phyloP scores from a whole-genome alignment of 2,888 invertebrate genomes.

The Philopedon plagiatum region DNA sequence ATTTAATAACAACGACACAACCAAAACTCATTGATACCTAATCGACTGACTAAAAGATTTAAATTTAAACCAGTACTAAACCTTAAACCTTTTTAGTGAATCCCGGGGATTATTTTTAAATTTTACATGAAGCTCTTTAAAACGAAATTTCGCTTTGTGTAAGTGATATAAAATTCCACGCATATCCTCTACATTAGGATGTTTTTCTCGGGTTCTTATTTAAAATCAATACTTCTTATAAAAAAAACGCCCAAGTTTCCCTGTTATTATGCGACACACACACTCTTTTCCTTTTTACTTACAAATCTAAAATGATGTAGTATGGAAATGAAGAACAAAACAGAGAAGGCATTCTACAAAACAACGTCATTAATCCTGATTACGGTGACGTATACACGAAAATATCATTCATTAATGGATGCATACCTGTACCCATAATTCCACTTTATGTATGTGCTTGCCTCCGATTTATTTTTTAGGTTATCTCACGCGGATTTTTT shows the following conservation, averaged over 20 bases:
- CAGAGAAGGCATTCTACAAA: background rate
- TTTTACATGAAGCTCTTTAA: no score
- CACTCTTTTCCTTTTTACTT: background rate
- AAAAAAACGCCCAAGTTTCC: background rate
- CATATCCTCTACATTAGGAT: background rate
- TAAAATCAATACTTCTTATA: background rate
- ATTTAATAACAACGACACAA: no score
- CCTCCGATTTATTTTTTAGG: background rate
- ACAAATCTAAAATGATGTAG: background rate
- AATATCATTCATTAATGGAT: constrained; percentile 1
- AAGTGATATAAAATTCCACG: no score
- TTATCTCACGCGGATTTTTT: no score
- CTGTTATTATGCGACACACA: background rate
- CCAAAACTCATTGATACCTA: no score
- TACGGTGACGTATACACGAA: constrained; percentile 24
- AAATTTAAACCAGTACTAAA: no score
- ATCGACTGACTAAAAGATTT: no score
- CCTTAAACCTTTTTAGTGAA: no score
- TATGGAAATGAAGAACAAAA: constrained; percentile 7
- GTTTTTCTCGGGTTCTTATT: background rate
- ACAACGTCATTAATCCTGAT: constrained; percentile 22
- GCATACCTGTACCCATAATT: background rate
- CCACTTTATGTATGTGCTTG: background rate
- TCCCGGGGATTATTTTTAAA: no score
- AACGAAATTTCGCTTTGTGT: no score